phyloP scores from a whole-genome alignment of 2,797 vertebrate genomes.

The Pygocentrus nattereri region DNA sequence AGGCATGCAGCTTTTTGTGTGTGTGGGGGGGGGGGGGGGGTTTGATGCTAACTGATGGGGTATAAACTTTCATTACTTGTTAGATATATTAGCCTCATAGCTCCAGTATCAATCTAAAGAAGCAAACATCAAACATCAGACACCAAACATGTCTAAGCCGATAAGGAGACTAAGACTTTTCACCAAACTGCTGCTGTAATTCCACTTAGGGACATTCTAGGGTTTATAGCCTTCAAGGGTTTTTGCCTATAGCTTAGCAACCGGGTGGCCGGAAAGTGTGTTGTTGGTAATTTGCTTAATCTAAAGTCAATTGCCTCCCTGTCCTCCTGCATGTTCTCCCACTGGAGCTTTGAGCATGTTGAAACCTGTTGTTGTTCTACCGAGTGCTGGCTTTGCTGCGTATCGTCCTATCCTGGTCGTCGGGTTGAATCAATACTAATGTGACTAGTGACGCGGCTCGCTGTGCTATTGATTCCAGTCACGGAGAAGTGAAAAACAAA shows the following conservation, averaged over 20 bases:
- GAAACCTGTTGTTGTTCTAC: conserved; percentile 24
- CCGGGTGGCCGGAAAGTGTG: background rate
- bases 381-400: background rate
- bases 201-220: conserved; percentile 18
- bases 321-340: conserved; percentile 42
- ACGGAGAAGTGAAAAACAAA: conserved; percentile 63
- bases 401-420: conserved; percentile 32
- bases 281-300: conserved; percentile 63
- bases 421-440: conserved; percentile 58
- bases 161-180: no score
- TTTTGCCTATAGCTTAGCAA: conserved; percentile 9
- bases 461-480: conserved; percentile 67
- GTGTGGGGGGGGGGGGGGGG: no score
- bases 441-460: conserved; percentile 53
- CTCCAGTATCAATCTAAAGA: no score
- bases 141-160: no score
- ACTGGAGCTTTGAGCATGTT: conserved; percentile 45
- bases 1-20: no score
- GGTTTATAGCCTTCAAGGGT: no score
- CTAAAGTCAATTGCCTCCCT: conserved; percentile 64
- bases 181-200: conserved; percentile 5
- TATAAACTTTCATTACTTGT: no score
- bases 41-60: no score
- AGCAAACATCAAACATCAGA: no score
- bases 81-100: no score